phyloP scores from a whole-genome alignment of 2,113 vertebrate species.

The Eptesicus fuscus region DNA sequence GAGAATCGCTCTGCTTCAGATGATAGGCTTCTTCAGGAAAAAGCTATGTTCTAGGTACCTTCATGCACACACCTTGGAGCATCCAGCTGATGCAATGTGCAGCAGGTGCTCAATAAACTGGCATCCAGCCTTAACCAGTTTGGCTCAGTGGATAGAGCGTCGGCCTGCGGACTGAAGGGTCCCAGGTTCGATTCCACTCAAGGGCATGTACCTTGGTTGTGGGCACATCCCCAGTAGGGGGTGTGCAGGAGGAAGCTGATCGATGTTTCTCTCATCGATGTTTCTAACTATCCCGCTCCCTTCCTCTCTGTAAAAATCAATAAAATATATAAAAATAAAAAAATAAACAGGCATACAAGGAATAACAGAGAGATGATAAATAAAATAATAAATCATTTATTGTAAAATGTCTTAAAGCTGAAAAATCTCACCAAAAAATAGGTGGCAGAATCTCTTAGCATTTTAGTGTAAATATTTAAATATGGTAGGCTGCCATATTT shows the following conservation, averaged over 20 bases:
- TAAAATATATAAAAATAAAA: too few species aligned
- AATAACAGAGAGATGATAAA: neutral
- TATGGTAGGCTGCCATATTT: neutral
- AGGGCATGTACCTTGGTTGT: too few species aligned
- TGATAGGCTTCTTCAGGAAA: neutral
- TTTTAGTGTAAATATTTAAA: neutral
- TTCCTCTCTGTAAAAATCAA: too few species aligned
- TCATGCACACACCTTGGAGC: neutral
- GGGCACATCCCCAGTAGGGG: too few species aligned
- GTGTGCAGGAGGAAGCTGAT: too few species aligned
- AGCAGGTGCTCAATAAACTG: neutral
- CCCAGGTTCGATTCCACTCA: too few species aligned
- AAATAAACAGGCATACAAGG: neutral
- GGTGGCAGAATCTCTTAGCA: neutral
- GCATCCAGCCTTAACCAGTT: too few species aligned
- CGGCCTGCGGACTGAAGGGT: too few species aligned
- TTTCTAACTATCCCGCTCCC: too few species aligned
- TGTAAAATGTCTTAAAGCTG: neutral
- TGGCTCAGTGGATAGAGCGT: too few species aligned
- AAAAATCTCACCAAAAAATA: neutral
- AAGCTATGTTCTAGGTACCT: neutral
- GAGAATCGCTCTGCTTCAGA: neutral
- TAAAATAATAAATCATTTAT: neutral
- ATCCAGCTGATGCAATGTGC: neutral
- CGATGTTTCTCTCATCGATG: too few species aligned